Percentiles rank a stretch among this genome's conserved stretches.
phyloP scores from a whole-genome alignment of 2,797 vertebrate genomes.

The Pipistrellus kuhlii region DNA sequence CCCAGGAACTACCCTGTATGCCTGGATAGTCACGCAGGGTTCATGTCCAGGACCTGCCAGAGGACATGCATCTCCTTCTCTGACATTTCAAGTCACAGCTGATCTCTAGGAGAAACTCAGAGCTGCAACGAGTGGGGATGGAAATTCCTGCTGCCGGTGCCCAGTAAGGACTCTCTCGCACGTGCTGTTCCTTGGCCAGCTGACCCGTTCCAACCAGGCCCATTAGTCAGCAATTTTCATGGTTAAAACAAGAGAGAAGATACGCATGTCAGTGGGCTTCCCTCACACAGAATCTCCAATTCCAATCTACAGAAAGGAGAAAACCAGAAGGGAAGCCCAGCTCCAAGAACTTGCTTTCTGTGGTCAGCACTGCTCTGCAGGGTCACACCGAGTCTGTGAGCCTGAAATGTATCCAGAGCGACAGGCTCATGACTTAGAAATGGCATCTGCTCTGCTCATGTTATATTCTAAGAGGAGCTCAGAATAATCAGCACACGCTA shows the following conservation, averaged over 20 bases:
- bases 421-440: neutral
- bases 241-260: neutral
- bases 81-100: neutral
- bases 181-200: neutral
- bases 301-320: neutral
- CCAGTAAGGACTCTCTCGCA: neutral
- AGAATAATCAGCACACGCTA: neutral
- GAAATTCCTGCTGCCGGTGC: neutral
- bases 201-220: accelerated
- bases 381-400: neutral
- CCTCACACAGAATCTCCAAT: neutral
- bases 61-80: neutral
- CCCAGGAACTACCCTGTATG: neutral
- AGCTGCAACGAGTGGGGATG: neutral
- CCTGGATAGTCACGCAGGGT: neutral
- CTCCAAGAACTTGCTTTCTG: neutral
- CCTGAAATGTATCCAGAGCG: neutral
- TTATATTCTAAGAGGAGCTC: neutral
- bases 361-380: accelerated
- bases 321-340: accelerated
- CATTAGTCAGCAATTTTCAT: neutral
- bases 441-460: accelerated
- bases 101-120: neutral
- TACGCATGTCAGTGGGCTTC: no score
- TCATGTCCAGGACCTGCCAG: neutral